Base-by-base conservation (phyloP, 2,888 invertebrate species). In the Acleris laterana region DNA sequence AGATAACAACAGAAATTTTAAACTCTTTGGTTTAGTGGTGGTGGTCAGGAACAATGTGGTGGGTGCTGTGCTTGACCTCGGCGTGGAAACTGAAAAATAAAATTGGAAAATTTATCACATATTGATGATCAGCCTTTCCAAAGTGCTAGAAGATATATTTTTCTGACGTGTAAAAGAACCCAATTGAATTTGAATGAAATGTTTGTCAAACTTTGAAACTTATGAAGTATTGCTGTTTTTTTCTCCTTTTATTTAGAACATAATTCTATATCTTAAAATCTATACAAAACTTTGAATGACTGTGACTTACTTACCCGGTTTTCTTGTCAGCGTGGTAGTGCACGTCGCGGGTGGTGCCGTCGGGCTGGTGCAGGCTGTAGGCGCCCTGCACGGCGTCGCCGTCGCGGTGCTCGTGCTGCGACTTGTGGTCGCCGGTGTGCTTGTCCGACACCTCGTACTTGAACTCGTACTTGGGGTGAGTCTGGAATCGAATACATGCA, bases 381-480 rank as follows among this genome's bases (percentile, higher is more conserved):
- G 92, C 77, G 11, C 94, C 94, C 75, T 93, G 89, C 62, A 94
- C 94, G 56, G 85, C 89, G 76, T 94, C 92, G 11, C 94, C 94
- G 78, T 93, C 89, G 64, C 89, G 86, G 67, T 84, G 82, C 79
- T 93, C 93, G 60, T 87, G 82, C 78, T 90, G 90, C 69, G 78
- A 76, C 79, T 92, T 90, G 75, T 83, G 78, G 80, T 93, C 93
- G 28, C 90, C 89, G 60, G 93, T 93, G 76, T 84, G 82, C n/a
- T 77, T 80, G 63, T 87, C 87, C 13, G 80, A 76, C 46, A 87
- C 87, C 5, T 83, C 81, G 66, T 87, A 85, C 71, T 85, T 81
- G 74, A 87, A 85, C 74, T 85, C 81, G 74, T 90, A 89, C 75
- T 86, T 87, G 5, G 53, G 53, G 6, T 53, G 53, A 19, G 53